Base-by-base conservation (phyloP, 2,888 invertebrate species). In the Apamea sordens region DNA sequence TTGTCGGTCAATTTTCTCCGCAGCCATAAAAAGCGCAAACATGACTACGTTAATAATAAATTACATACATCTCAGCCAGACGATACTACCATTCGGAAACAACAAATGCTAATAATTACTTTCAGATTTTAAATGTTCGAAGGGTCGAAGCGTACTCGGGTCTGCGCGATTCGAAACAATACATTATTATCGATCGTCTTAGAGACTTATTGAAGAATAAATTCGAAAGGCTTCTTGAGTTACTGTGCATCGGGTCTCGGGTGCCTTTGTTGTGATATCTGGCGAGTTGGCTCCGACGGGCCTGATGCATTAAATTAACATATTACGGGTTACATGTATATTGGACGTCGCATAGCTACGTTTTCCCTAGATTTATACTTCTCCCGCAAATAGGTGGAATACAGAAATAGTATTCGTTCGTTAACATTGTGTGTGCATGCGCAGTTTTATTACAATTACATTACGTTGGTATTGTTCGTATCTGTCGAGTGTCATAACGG, bases 31-130 rank as follows among this genome's bases (percentile, higher is more conserved):
- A 93, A 92, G 91, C 91, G 87, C 88, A 91, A 93, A 94, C 93
- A 92, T 94, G 92, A 93, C 93, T 93, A 93, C 93, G 93, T 92
- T 91, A 92, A 94, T 93, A 95, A 94, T 94, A 95, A 95, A 95
- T 95, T 91, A 95, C 91, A 93, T 89, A 92, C 92, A 93, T 94
- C 90, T 91, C 89, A 92, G 88, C 84, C 91, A 90, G 91, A 93
- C 91, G 91, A 92, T 93, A 92, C 90, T 89, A 91, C 92, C 90
- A 93, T 94, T 94, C 91, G 91, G 92, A 92, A 94, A 92, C 91
- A 93, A 94, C 93, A 92, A 94, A 94, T 93, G 92, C 91, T 90
- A 92, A 93, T 94, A 93, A 95, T 95, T 94, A 93, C 91, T 92
- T 91, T 87, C 90, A 89, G 89, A 92, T 93, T 93, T 93, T 92